Evolutionary conservation across 2,797 vertebrate species (phyloP), one percentile per base, ranked within the genome.

Genomic region (Pseudomugil tenellus): DNA sequence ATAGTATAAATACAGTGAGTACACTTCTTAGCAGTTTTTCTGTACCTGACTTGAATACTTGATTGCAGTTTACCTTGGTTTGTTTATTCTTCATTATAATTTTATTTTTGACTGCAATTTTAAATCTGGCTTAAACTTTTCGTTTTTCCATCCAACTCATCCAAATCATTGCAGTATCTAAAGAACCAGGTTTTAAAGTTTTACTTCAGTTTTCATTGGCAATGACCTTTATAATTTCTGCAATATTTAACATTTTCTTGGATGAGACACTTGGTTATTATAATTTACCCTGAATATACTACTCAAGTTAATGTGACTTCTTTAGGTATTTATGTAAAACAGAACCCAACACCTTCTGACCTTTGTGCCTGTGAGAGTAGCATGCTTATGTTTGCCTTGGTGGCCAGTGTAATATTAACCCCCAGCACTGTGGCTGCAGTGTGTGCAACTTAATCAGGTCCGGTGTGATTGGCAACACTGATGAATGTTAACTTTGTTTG

Each of bases 401-500:
- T 58, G 76, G 79, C 63, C 62, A 57, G 74, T 80, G 88, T 83
- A 90, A 88, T 11, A 51, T 53, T 84, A 88, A 72, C 76, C 53
- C 29, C 29, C 41, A 31, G 68, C 29, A 3, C 74, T 62, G 83
- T 19, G 48, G 80, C 76, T 73, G 68, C 67, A 75, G 80, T 76
- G 79, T 80, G 89, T 81, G 87, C 88, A 91, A 90, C 90, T 85
- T 82, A 93, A 92, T 91, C 85, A 92, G 63, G 56, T 88, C 84
- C 76, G 85, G 84, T 80, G 77, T 85, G 86, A 92, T 89, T 85
- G 84, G 87, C 82, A 89, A 84, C 84, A 77, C 85, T 89, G 91
- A 91, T 91, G 89, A 91, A 92, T 92, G 90, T 90, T 85, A 85
- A 86, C 89, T 92, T 91, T 83, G 85, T 93, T 89, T 91, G 76